These are phyloP conservation scores for Caradrina kadenii DNA, from an alignment of 2,888 invertebrate species.

Conservation along the genomic window DNA sequence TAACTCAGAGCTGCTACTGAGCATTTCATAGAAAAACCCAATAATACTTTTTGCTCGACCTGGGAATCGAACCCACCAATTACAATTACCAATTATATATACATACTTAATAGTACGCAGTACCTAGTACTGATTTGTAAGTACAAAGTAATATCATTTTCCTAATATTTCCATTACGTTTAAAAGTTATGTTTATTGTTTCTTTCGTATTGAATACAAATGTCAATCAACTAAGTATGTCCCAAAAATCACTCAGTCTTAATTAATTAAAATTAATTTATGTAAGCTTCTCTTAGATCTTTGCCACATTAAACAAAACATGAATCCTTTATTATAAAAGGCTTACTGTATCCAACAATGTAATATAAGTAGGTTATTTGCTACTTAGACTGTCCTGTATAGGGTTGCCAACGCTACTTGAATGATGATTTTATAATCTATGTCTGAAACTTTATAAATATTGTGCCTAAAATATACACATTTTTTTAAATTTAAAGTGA, in stretches of 20 bases:
- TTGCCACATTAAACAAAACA: background rate
- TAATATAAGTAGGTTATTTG: slow-evolving; percentile 12
- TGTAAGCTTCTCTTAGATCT: slow-evolving; percentile 2
- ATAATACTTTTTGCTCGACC: no score
- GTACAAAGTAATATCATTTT: background rate
- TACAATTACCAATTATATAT: no score
- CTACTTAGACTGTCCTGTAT: background rate
- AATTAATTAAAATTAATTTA: background rate
- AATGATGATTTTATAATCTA: background rate
- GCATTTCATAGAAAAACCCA: no score
- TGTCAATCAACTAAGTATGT: background rate
- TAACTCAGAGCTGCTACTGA: no score
- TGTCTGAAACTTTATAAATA: background rate
- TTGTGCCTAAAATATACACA: no score
- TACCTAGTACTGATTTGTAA: background rate
- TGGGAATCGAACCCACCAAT: no score
- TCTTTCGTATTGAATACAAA: no score
- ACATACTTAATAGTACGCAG: background rate
- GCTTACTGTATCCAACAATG: slow-evolving; percentile 1
- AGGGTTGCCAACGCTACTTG: slow-evolving; percentile 7
- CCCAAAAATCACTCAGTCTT: background rate
- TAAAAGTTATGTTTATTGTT: no score
- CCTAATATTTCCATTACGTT: no score
- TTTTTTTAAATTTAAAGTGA: no score
- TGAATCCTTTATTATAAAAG: slow-evolving; percentile 15